phyloP scores from a whole-genome alignment of 2,113 vertebrate genomes.

The Eublepharis macularius region DNA sequence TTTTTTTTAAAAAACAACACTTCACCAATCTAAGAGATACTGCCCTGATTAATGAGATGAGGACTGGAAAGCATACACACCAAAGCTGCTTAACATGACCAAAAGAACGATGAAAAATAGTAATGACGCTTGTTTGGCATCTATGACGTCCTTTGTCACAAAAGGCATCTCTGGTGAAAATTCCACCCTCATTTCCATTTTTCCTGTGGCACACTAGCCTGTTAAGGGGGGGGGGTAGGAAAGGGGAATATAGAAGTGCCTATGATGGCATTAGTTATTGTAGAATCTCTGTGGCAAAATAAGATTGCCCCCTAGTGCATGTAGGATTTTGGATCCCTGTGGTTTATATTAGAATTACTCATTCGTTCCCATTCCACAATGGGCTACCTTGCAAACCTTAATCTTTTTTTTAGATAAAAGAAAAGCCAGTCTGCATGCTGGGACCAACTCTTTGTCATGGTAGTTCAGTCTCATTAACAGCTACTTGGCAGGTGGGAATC shows the following conservation, averaged over 20 bases:
- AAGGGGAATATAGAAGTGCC: background rate
- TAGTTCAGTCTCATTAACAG: no score
- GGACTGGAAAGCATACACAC: background rate
- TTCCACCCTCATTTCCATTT: background rate
- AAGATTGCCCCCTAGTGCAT: no score
- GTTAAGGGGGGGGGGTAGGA: background rate
- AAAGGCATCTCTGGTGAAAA: background rate
- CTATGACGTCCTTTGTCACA: background rate
- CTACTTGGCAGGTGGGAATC: no score
- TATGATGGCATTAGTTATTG: background rate
- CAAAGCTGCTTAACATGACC: background rate
- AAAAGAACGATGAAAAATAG: background rate
- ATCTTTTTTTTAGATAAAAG: no score
- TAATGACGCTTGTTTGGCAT: background rate
- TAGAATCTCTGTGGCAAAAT: no score
- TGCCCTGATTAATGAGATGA: background rate
- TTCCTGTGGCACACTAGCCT: background rate
- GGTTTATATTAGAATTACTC: no score
- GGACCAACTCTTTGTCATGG: no score
- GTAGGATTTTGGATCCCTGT: no score
- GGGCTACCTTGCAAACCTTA: no score
- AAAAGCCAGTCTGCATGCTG: no score
- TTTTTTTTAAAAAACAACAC: background rate
- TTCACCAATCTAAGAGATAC: background rate
- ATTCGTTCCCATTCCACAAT: no score